Evolutionary conservation across 2,113 vertebrate species (phyloP), one percentile per base, ranked within the genome.

Genomic region (Laticauda laticaudata): DNA sequence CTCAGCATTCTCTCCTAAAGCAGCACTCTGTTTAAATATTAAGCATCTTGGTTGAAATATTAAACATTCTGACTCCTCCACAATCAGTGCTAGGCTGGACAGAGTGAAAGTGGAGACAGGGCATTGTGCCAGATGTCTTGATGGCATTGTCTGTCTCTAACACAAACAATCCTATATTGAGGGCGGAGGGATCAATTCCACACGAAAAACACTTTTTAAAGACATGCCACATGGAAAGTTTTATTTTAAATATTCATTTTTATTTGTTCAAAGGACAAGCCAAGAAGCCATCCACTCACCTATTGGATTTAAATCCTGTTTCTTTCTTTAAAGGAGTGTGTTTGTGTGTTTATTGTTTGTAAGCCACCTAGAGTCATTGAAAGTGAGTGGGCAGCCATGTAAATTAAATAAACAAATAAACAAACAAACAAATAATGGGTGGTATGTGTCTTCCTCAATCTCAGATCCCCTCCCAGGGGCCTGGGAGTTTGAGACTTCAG

Each of bases 21-120:
- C 89, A 93, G 89, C 34, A 64, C 21, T 18, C 89, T 93, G 92
- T 93, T 93, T 90, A 93, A 93, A 93, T 93, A 93, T 93, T 93
- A 86, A 93, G 53, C n/a, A 93, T 90, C 75, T 54, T 64, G 89
- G 81, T 43, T 90, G 89, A 93, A 93, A 93, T 90, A 93, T 93
- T 93, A 87, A 93, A 93, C 92, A 93, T 90, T 90, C 92, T 93
- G 89, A 86, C 92, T 93, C 81, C 87, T 54, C 92, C 48, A 90
- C 24, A 43, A 29, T 53, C 69, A 86, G 69, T 48, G 64, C 45
- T 85, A 90, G 92, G 75, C 89, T 93, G 92, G 92, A 54, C 75
- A 85, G 81, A 93, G 39, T 39, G 89, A 55, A 87, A 93, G 88
- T 64, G 48, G 89, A 93, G 92, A 87, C 89, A 64, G 56, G 89